A percentile compares a stretch with the other conserved stretches of the same genome.
Evolutionary conservation across 2,888 invertebrate species (phyloP).

Genomic region (Brachypalpus laphriformis): DNA sequence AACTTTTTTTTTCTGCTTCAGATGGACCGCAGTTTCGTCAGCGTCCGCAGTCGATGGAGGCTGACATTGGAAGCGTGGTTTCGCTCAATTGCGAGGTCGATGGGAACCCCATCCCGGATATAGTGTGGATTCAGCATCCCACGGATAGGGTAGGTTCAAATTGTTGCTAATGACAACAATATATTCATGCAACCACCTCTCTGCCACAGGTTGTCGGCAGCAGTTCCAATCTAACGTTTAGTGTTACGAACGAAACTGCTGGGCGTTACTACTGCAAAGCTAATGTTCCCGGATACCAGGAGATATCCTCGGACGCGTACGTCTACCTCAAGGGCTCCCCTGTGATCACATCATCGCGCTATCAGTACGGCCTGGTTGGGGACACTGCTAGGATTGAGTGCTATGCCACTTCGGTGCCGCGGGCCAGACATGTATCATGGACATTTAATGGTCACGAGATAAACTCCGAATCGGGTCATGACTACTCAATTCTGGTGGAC

Average conservation of each 20-base stretch:
- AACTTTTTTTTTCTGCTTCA: constrained; percentile 80
- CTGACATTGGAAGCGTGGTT: constrained; percentile 90
- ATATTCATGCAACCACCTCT: constrained; percentile 2
- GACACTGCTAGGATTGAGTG: constrained; percentile 94
- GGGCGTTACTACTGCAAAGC: constrained; percentile 96
- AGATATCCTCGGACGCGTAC: constrained; percentile 91
- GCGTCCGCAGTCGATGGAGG: constrained; percentile 90
- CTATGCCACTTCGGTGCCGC: constrained; percentile 93
- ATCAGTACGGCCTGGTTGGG: constrained; percentile 92
- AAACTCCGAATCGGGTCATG: constrained; percentile 88
- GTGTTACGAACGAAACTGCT: constrained; percentile 90
- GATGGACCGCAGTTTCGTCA: constrained; percentile 93
- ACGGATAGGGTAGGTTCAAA: constrained; percentile 85
- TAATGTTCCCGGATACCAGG: constrained; percentile 92
- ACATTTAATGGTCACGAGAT: constrained; percentile 93
- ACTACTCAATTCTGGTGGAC: constrained; percentile 90
- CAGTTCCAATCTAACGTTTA: constrained; percentile 90
- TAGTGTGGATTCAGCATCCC: constrained; percentile 94
- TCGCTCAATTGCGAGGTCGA: constrained; percentile 94
- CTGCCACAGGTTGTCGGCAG: constrained; percentile 87
- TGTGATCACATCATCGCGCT: constrained; percentile 90
- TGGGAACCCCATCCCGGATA: constrained; percentile 94
- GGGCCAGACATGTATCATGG: constrained; percentile 94
- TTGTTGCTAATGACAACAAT: background rate
- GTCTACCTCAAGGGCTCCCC: constrained; percentile 93